Conservation (phyloP, 2,888 invertebrate species). For the Ophonus ardosiacus region DNA sequence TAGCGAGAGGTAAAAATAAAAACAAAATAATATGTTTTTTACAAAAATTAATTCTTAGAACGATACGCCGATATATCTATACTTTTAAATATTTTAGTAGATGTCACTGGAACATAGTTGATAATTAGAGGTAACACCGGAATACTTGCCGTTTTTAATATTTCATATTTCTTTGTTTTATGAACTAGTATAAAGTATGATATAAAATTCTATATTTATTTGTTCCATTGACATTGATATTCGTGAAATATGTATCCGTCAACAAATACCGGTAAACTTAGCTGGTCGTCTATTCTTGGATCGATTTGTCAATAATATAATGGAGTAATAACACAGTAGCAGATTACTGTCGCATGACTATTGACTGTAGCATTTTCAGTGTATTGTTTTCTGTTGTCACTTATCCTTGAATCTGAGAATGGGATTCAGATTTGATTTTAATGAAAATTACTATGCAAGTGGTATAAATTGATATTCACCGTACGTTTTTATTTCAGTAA, state of each 20-base stretch:
- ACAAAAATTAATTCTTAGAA: too few species aligned
- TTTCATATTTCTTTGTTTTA: neutral
- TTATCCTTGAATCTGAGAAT: neutral
- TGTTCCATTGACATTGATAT: constrained; percentile 28
- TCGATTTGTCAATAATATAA: constrained; percentile 23
- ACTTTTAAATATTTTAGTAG: too few species aligned
- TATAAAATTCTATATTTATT: constrained; percentile 14
- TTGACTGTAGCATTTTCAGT: neutral
- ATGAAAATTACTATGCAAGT: neutral
- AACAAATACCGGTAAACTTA: constrained; percentile 17
- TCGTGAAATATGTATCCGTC: constrained; percentile 17
- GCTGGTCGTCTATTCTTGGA: constrained; percentile 9
- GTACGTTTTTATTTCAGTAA: neutral
- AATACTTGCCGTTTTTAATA: neutral
- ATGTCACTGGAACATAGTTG: neutral
- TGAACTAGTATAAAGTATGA: neutral
- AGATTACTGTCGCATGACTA: neutral
- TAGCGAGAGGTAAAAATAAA: too few species aligned
- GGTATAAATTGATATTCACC: too few species aligned
- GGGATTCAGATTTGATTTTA: neutral
- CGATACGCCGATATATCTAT: too few species aligned
- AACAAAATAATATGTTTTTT: too few species aligned
- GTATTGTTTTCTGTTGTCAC: neutral
- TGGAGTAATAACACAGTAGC: neutral
- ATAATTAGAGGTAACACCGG: neutral